Evolutionary conservation across 2,888 invertebrate genomes (phyloP), one percentile per base, ranked within the genome.

Genomic region (Tenthredo livida): DNA sequence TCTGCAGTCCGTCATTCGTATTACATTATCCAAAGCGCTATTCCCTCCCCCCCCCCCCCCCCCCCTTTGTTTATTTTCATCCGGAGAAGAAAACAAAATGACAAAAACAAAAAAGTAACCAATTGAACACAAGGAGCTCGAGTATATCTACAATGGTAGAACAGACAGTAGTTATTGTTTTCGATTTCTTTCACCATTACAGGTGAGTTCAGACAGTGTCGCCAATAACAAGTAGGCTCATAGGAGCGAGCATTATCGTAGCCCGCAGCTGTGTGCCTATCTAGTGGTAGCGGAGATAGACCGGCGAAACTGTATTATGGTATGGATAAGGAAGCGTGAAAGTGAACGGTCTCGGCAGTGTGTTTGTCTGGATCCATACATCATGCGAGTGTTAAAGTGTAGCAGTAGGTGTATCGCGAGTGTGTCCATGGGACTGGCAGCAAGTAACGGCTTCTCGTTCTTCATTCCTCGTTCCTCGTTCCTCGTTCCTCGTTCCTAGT

Each of bases 311-410:
- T 43, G 72, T 73, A 73, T 43, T 73, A 73, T 15, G 21, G 43
- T 73, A 29, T 43, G 43, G 40, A 73, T 12, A 33, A 25, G 72
- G 40, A 43, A 73, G 72, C 72, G 72, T 73, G 72, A 73, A 73
- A 73, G 72, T 73, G 72, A 73, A 73, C 40, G 72, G 33, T 21
- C 43, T 21, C 12, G 43, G 72, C 4, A 43, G 40, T 73, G 72
- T 43, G 72, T 73, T 40, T 25, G 72, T 43, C 40, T 43, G 40
- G 21, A 73, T 73, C 72, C 72, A 73, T 73, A 73, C 43, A 73
- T 72, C 40, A 73, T 73, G n/a, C 72, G 21, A 21, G 72, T 73
- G 43, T 43, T 43, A 73, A 67, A 73, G 72, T 73, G 72, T 73
- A 43, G 40, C 40, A 43, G 72, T 40, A 43, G 17, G 72, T 73